Conservation (phyloP, 2,113 vertebrate species). For the Formicarius rufipectus region DNA sequence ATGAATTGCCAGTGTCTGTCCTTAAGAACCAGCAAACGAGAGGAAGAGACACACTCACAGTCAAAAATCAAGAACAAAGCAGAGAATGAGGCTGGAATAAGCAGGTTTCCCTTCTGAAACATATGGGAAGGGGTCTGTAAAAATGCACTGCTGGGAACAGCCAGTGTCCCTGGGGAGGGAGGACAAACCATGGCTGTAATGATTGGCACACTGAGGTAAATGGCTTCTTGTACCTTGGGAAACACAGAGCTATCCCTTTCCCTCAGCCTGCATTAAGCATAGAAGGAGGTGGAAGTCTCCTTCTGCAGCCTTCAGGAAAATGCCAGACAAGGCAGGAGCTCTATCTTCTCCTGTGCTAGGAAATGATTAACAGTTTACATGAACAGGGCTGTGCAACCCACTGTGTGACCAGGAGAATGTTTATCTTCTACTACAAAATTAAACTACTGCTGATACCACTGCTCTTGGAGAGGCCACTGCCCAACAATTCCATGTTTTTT, state of each 20-base stretch:
- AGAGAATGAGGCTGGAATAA: background rate
- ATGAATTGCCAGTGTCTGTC: background rate
- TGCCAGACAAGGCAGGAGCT: background rate
- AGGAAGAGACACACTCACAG: background rate
- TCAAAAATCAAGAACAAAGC: background rate
- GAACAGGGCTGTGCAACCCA: background rate
- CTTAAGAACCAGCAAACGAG: background rate
- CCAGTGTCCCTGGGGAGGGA: background rate
- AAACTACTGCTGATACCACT: background rate
- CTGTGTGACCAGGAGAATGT: background rate
- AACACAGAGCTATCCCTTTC: background rate
- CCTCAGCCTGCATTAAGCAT: background rate
- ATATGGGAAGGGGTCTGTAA: rapidly evolving
- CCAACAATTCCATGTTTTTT: background rate
- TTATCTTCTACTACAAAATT: background rate
- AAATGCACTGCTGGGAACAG: background rate
- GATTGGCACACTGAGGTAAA: rapidly evolving
- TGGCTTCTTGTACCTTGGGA: background rate
- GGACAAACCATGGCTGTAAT: background rate
- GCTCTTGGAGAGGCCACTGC: background rate
- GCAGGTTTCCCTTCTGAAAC: background rate
- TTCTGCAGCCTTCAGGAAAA: background rate
- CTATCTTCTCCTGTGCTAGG: background rate
- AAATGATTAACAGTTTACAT: background rate
- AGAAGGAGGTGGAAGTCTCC: background rate